Conservation (phyloP, 2,113 vertebrate genomes). For the Calidris pugnax region DNA sequence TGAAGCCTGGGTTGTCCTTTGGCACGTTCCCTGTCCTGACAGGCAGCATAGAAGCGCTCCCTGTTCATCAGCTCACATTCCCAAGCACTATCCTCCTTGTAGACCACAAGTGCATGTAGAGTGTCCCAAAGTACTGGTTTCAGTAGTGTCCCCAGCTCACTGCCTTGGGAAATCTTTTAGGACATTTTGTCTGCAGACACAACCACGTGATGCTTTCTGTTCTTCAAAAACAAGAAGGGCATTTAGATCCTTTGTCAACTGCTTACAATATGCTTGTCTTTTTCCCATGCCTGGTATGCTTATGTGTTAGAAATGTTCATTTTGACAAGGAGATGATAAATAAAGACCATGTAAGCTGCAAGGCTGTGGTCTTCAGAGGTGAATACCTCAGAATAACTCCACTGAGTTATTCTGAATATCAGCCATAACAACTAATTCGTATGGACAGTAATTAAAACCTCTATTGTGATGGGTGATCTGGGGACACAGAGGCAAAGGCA, state of each 20-base stretch:
- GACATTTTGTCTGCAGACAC: neutral
- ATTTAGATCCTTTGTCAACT: neutral
- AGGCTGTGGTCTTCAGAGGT: neutral
- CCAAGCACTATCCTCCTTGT: neutral
- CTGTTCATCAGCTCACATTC: neutral
- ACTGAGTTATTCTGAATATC: neutral
- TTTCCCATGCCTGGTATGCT: neutral
- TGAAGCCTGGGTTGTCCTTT: neutral
- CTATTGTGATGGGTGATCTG: neutral
- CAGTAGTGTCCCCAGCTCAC: accelerated
- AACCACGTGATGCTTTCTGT: neutral
- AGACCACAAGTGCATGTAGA: neutral
- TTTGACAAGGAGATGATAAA: neutral
- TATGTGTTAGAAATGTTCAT: neutral
- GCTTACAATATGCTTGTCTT: neutral
- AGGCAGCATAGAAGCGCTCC: neutral
- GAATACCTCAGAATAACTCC: too few relatives aligned
- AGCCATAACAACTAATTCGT: neutral
- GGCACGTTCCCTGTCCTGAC: neutral
- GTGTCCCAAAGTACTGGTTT: neutral
- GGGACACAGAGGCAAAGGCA: neutral
- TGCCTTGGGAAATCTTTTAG: conserved; percentile 1
- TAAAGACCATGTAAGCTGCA: neutral
- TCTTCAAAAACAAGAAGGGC: neutral
- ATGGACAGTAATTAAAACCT: neutral